Percentiles rank a stretch among this genome's conserved stretches.
phyloP scores from a whole-genome alignment of 2,888 invertebrate species.

The Pterostichus madidus region DNA sequence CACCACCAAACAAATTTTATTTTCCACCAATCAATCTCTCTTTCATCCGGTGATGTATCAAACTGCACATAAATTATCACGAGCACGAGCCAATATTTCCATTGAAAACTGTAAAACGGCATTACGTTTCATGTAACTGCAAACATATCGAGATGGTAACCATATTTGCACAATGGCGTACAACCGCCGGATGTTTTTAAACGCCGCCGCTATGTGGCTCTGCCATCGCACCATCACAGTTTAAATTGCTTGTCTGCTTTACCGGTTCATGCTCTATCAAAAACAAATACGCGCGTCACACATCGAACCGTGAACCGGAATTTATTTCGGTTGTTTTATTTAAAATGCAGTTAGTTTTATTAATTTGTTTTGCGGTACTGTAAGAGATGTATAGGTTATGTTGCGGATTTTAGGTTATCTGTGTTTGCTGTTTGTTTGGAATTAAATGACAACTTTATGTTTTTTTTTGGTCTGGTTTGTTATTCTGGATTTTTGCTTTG shows the following conservation, averaged over 20 bases:
- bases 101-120: conserved; percentile 43
- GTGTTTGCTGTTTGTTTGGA: conserved; percentile 43
- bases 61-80: conserved; percentile 44
- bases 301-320: conserved; percentile 56
- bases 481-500: conserved; percentile 1
- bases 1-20: conserved; percentile 43
- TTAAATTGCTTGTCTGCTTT: conserved; percentile 47
- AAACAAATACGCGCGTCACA: conserved; percentile 54
- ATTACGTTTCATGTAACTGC: conserved; percentile 46
- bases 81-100: conserved; percentile 3
- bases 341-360: conserved; percentile 57
- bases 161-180: conserved; percentile 45
- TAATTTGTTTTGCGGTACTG: conserved; percentile 50
- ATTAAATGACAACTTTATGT: conserved; percentile 40
- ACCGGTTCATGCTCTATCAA: conserved; percentile 54
- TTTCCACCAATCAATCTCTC: conserved; percentile 50
- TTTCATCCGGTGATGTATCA: conserved; percentile 49
- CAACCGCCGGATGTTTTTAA: conserved; percentile 57
- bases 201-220: conserved; percentile 25
- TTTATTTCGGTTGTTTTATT: conserved; percentile 55
- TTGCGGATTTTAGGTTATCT: conserved; percentile 42
- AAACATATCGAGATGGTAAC: conserved; percentile 41
- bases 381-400: conserved; percentile 34
- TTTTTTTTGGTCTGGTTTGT: not conserved
- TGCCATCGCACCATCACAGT: conserved; percentile 24